Conservation (phyloP, 2,113 vertebrate genomes). For the Protobothrops flavoviridis region DNA sequence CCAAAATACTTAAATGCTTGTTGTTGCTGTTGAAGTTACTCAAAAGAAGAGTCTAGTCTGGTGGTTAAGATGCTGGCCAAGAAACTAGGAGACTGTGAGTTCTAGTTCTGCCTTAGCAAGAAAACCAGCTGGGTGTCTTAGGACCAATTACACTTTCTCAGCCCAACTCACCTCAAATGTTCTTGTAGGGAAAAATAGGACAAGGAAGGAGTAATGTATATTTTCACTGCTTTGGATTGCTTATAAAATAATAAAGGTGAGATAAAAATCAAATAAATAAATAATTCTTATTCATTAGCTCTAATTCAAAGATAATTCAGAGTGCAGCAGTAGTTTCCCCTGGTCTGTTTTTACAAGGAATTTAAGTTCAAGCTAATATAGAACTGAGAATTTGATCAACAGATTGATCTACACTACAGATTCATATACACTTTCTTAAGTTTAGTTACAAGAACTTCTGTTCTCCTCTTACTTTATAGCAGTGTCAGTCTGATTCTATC, state of each 20-base stretch:
- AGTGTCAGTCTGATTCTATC: background rate
- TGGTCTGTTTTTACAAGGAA: background rate
- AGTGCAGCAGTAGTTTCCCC: background rate
- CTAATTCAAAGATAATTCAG: background rate
- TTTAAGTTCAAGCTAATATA: background rate
- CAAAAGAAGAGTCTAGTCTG: constrained; percentile 15
- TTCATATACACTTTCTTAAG: background rate
- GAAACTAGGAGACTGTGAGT: background rate
- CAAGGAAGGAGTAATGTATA: background rate
- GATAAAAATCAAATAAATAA: background rate
- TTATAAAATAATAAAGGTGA: background rate
- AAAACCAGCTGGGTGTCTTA: background rate
- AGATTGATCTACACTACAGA: background rate
- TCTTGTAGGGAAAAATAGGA: background rate
- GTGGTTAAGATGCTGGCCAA: background rate
- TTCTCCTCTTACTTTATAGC: background rate
- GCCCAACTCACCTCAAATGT: background rate
- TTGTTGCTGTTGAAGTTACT: background rate
- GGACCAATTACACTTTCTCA: background rate
- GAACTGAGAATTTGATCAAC: background rate
- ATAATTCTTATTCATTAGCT: background rate
- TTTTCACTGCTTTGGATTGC: background rate
- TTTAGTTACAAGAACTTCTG: background rate
- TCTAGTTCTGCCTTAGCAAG: background rate
- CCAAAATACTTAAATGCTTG: constrained; percentile 20